phyloP scores from a whole-genome alignment of 2,888 invertebrate species.

The Amblyjoppa fuscipennis region DNA sequence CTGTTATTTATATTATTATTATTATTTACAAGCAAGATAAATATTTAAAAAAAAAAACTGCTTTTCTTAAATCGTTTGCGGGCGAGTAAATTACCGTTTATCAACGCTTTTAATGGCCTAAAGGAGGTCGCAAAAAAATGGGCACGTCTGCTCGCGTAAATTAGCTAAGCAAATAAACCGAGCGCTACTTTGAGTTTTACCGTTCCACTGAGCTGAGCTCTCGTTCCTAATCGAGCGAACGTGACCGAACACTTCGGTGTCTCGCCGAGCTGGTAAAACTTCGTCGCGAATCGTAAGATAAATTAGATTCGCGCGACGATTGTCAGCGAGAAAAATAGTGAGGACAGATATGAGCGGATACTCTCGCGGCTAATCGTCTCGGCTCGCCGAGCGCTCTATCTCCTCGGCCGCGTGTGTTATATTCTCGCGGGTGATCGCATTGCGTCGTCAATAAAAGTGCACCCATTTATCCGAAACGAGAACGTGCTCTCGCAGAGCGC shows the following conservation, averaged over 20 bases:
- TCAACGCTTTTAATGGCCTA: not conserved
- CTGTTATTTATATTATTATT: too few relatives aligned
- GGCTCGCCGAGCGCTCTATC: conserved; percentile 26
- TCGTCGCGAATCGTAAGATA: not conserved
- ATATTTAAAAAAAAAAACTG: not conserved
- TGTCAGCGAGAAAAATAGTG: conserved; percentile 12
- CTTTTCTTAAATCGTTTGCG: not conserved
- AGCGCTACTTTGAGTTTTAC: not conserved
- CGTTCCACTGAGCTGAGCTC: not conserved
- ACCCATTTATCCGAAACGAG: not conserved
- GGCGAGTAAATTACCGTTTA: not conserved
- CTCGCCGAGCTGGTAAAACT: conserved; percentile 28
- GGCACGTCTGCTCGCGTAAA: not conserved
- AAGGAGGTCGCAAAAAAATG: not conserved
- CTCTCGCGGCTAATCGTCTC: conserved; percentile 20
- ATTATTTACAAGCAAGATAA: too few relatives aligned
- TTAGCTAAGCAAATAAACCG: not conserved
- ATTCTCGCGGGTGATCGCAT: conserved; percentile 35
- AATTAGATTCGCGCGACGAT: conserved; percentile 15
- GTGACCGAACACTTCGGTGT: conserved; percentile 1
- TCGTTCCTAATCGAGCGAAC: conserved; percentile 12
- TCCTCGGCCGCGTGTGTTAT: not conserved
- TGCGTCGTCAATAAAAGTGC: conserved; percentile 44
- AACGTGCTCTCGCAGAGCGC: not conserved
- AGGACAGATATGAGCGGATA: conserved; percentile 2